phyloP scores from a whole-genome alignment of 2,797 vertebrate genomes.

The Geotrypetes seraphini region DNA sequence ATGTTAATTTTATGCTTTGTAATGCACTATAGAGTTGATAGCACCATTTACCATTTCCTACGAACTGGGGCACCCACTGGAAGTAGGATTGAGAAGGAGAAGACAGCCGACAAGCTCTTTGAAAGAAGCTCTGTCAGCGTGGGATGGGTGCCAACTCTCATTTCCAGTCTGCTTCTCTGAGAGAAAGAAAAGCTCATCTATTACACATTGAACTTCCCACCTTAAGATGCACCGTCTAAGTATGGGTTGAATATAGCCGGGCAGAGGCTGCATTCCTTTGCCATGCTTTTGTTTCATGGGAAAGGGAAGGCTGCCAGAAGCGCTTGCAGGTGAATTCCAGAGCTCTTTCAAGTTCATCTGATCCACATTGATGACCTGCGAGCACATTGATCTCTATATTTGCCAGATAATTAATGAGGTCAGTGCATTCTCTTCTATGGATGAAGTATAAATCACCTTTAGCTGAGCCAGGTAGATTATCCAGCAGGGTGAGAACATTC shows the following conservation, averaged over 20 bases:
- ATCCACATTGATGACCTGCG: slow-evolving; percentile 32
- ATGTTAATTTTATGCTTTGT: no score
- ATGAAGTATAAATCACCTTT: slow-evolving; percentile 45
- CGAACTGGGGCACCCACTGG: no score
- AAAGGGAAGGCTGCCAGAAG: slow-evolving; percentile 42
- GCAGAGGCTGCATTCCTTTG: slow-evolving; percentile 36
- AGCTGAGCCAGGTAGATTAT: slow-evolving; percentile 30
- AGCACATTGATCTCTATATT: slow-evolving; percentile 40
- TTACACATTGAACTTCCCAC: slow-evolving; percentile 26
- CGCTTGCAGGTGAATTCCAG: slow-evolving; percentile 53
- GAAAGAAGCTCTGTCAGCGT: no score
- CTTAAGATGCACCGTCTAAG: slow-evolving; percentile 16
- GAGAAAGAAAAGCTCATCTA: no score
- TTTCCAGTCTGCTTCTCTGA: no score
- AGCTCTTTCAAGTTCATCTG: slow-evolving; percentile 39
- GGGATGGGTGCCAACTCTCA: no score
- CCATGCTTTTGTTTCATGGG: slow-evolving; percentile 42
- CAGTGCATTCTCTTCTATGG: slow-evolving; percentile 33
- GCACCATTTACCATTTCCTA: no score
- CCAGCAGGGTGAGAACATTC: slow-evolving; percentile 32
- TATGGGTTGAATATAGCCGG: slow-evolving; percentile 17
- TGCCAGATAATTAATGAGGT: slow-evolving; percentile 49
- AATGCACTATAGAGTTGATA: no score
- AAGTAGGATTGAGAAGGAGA: no score
- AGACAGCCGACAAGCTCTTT: no score